A percentile compares a stretch with the other conserved stretches of the same genome.
These are phyloP conservation scores for Petromus typicus DNA, from an alignment of 2,113 vertebrate species.

Conservation along the genomic window DNA sequence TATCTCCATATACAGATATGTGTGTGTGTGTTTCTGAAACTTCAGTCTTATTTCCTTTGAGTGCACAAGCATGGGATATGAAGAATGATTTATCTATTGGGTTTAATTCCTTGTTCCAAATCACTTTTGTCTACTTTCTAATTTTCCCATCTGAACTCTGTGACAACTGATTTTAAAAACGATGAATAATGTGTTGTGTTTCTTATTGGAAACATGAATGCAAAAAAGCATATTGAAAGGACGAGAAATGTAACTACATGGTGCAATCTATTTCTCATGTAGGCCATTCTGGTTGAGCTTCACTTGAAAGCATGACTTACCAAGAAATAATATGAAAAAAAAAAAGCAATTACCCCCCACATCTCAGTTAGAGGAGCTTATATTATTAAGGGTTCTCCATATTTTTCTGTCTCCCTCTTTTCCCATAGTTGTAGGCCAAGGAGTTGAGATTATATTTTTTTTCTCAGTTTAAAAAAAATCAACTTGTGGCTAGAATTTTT, in stretches of 20 bases:
- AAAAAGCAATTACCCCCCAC: slow-evolving; percentile 70
- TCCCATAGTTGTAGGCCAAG: slow-evolving; percentile 29
- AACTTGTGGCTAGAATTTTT: neutral
- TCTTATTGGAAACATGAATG: slow-evolving; percentile 64
- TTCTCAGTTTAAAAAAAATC: slow-evolving; percentile 28
- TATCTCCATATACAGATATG: too few relatives aligned
- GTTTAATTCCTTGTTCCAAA: slow-evolving; percentile 54
- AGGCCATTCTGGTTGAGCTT: slow-evolving; percentile 76
- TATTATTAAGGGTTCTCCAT: slow-evolving; percentile 68
- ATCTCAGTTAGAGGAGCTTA: slow-evolving; percentile 66
- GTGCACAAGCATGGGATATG: neutral
- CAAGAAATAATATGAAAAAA: slow-evolving; percentile 43
- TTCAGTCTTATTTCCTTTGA: slow-evolving; percentile 27
- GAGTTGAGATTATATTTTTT: slow-evolving; percentile 55
- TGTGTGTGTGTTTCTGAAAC: neutral
- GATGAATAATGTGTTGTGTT: slow-evolving; percentile 49
- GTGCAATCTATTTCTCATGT: slow-evolving; percentile 69
- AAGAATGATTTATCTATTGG: slow-evolving; percentile 12
- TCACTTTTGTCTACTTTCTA: neutral
- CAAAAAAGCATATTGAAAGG: slow-evolving; percentile 73
- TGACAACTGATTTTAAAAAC: slow-evolving; percentile 68
- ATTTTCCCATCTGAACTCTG: slow-evolving; percentile 54
- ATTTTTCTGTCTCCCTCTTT: slow-evolving; percentile 65
- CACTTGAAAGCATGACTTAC: slow-evolving; percentile 79
- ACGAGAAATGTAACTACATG: slow-evolving; percentile 71